A percentile compares a stretch with the other conserved stretches of the same genome.
Conservation (phyloP, 2,797 vertebrate species). For the Poeciliopsis infans region DNA sequence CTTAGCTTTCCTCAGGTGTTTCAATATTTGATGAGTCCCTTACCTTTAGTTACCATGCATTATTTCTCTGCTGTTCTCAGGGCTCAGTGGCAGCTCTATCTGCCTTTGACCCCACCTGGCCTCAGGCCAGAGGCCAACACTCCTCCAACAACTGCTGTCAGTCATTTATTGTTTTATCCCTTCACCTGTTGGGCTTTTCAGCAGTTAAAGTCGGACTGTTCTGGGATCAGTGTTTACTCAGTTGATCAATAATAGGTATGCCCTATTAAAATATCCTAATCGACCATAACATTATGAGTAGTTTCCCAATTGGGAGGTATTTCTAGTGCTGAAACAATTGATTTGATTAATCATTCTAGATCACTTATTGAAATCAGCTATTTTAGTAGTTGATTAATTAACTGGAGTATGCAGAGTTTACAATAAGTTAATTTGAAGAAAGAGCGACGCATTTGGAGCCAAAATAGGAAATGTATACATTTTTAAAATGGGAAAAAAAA, state of each 20-base stretch:
- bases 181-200: constrained; percentile 18
- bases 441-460: no score
- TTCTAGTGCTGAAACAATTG: no score
- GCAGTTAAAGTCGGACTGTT: neutral
- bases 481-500: no score
- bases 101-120: constrained; percentile 62
- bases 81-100: constrained; percentile 70
- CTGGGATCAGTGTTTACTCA: neutral
- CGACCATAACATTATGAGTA: neutral
- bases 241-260: neutral
- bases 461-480: no score
- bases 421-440: no score
- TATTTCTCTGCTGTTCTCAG: constrained; percentile 83
- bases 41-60: constrained; percentile 91
- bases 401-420: neutral
- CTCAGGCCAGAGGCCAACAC: constrained; percentile 50
- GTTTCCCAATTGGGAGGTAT: neutral
- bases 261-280: neutral
- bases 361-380: no score
- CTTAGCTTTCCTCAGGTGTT: constrained; percentile 65
- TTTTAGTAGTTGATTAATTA: no score
- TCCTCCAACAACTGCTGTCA: constrained; percentile 48
- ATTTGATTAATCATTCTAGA: no score
- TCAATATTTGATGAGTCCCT: constrained; percentile 85
- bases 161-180: constrained; percentile 29